Conservation (phyloP, 2,888 invertebrate genomes). For the Agrotis segetum region DNA sequence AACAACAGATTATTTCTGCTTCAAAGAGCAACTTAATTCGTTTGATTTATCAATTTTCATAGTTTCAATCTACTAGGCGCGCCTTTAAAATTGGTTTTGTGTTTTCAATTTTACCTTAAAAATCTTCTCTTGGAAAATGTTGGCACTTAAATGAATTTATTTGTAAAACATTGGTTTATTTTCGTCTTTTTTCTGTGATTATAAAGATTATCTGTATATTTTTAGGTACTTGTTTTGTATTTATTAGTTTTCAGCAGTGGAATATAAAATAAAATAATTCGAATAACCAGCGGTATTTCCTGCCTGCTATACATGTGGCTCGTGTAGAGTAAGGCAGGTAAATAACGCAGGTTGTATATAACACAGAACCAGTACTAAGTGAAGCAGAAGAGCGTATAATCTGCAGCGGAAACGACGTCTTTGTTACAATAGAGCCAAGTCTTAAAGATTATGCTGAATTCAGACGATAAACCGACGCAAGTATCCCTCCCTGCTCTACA, state of each 20-base stretch:
- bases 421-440: constrained; percentile 69
- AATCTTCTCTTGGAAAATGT: constrained; percentile 15
- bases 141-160: not conserved
- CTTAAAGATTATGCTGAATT: constrained; percentile 73
- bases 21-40: constrained; percentile 37
- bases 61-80: constrained; percentile 31
- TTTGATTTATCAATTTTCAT: constrained; percentile 42
- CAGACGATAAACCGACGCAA: constrained; percentile 66
- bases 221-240: too few relatives aligned
- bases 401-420: constrained; percentile 70
- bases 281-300: too few relatives aligned
- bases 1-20: constrained; percentile 38
- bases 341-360: constrained; percentile 47
- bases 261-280: too few relatives aligned
- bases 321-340: constrained; percentile 19
- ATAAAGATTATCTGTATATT: too few relatives aligned
- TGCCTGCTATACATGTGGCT: too few relatives aligned
- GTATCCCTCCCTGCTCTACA: constrained; percentile 53
- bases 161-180: not conserved
- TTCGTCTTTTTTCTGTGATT: not conserved
- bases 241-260: too few relatives aligned
- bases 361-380: constrained; percentile 46
- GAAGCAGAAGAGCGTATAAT: constrained; percentile 66
- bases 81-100: constrained; percentile 36
- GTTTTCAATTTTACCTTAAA: constrained; percentile 30